Evolutionary conservation across 2,113 vertebrate species (phyloP), one percentile per base, ranked within the genome.

Genomic region (Phylloscopus trochiloides): DNA sequence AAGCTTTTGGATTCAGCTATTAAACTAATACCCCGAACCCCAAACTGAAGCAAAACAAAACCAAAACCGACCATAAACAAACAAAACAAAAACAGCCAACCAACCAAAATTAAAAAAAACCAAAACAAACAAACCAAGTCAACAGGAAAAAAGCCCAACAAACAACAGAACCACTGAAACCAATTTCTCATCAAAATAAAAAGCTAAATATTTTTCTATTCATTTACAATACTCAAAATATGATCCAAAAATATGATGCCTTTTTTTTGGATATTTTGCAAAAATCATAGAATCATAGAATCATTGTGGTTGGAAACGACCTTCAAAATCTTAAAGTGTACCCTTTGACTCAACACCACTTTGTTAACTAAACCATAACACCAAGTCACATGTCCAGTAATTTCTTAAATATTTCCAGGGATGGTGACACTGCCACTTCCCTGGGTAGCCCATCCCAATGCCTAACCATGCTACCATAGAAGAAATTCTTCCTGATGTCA

Each of bases 91-190:
- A 62, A 1, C 24, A 47, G 6, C 3, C 22, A 62, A 87, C 28
- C 21, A 59, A 54, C 2, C 14, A 74, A 54, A 32, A 9, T 42
- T 28, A 1, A 18, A 52, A 48, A 21, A 31, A 10, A 36, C 34
- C 0, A 15, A 22, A 73, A 43, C 12, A 31, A 63, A 21, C 0
- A 1, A 74, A 38, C 8, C 19, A 52, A n/a, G 2, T 7, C 21
- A 48, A 34, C 4, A n/a, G 28, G 13, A 14, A 38, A 83, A 76
- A 6, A 12, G 1, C 0, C 3, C 8, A 34, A 4, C 5, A 57
- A 65, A 24, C 7, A 6, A 31, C 22, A 12, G 62, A 32, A 71
- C 1, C 4, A 0, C 34, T 84, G 18, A 84, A 84, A 80, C 3
- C 2, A 74, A 51, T 84, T 55, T 6, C 4, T 42, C 3, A 42